phyloP scores from a whole-genome alignment of 2,797 vertebrate genomes.

The Cheirogaleus major region DNA sequence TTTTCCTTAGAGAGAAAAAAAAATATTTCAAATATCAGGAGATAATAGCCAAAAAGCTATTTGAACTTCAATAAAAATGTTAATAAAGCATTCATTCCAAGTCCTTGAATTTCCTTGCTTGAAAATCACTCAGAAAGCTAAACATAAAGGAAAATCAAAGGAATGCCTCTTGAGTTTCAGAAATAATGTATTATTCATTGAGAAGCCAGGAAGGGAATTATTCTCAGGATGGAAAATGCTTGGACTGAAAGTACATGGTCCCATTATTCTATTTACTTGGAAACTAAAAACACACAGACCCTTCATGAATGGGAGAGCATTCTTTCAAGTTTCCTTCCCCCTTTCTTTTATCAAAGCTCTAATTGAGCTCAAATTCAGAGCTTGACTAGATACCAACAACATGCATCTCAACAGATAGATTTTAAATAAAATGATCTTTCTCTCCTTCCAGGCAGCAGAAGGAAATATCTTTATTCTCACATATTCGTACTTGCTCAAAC shows the following conservation, averaged over 20 bases:
- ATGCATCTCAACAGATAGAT: slow-evolving; percentile 65
- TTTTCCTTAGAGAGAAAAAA: slow-evolving; percentile 65
- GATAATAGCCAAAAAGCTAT: slow-evolving; percentile 78
- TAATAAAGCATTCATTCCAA: slow-evolving; percentile 80
- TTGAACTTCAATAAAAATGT: slow-evolving; percentile 80
- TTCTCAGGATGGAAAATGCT: slow-evolving; percentile 83
- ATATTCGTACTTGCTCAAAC: background rate
- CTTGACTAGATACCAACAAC: slow-evolving; percentile 73
- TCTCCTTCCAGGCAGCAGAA: background rate
- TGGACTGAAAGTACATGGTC: slow-evolving; percentile 82
- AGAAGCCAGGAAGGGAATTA: slow-evolving; percentile 79
- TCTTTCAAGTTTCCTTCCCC: slow-evolving; percentile 74
- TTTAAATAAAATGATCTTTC: slow-evolving; percentile 72
- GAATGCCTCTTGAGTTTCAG: slow-evolving; percentile 81
- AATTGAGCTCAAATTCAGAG: slow-evolving; percentile 79
- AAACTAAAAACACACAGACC: slow-evolving; percentile 80
- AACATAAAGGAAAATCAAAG: slow-evolving; percentile 81
- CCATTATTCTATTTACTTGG: slow-evolving; percentile 81
- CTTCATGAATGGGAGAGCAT: slow-evolving; percentile 75
- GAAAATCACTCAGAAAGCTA: slow-evolving; percentile 77
- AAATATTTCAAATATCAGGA: slow-evolving; percentile 78
- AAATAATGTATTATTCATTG: slow-evolving; percentile 83
- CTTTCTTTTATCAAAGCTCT: slow-evolving; percentile 80
- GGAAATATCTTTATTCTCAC: background rate
- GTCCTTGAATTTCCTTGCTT: slow-evolving; percentile 82